phyloP scores from a whole-genome alignment of 2,113 vertebrate species.

The Rhynchomys soricoides region DNA sequence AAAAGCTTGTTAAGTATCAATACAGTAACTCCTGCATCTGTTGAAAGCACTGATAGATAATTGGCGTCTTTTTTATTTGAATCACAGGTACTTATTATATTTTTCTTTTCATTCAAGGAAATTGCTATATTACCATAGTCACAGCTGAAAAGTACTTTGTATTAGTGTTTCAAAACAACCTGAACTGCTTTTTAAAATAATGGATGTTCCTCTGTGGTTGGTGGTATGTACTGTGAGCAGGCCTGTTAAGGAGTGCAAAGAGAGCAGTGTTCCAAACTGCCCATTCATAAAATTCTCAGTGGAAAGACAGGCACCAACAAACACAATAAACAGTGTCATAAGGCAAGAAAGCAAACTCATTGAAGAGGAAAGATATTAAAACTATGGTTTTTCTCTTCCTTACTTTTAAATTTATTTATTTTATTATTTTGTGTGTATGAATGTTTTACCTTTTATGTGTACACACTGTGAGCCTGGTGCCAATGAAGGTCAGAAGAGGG shows the following conservation, averaged over 20 bases:
- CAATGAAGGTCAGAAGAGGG: background rate
- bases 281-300: background rate
- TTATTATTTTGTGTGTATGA: background rate
- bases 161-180: background rate
- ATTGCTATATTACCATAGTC: background rate
- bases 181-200: background rate
- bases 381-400: background rate
- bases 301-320: background rate
- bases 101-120: background rate
- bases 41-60: background rate
- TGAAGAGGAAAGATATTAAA: conserved; percentile 3
- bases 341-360: background rate
- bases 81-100: background rate
- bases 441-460: background rate
- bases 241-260: background rate
- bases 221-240: background rate
- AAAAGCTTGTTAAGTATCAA: background rate
- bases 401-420: background rate
- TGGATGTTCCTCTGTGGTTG: background rate
- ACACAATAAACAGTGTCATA: background rate
- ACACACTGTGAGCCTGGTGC: background rate
- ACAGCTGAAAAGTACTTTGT: background rate
- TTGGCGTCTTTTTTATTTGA: background rate
- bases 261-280: background rate
- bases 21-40: background rate